Base-by-base conservation (phyloP, 2,888 invertebrate genomes). In the Oegoconia quadripuncta region DNA sequence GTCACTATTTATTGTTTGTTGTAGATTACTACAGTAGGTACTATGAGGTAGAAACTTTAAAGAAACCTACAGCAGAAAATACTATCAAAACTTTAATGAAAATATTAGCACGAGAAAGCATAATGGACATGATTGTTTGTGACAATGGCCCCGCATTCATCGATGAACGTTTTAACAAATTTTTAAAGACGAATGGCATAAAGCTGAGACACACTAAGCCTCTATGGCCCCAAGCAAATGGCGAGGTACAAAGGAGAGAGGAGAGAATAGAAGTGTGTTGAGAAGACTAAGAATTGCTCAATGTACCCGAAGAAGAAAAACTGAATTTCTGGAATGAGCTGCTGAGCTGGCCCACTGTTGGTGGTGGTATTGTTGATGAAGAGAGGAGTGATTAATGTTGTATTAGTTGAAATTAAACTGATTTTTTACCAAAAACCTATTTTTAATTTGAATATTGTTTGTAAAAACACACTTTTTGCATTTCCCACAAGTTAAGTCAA, bases 1-100 rank as follows among this genome's bases (percentile, higher is more conserved):
- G 37, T 2, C 34, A 42, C 20, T 42, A 46, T 25, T 8, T 46
- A 2, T 25, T 41, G 4, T 15, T 41, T 20, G 7, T 41, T 14
- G 20, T 43, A 1, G 42, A 42, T n/a, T 43, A 43, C 9, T 46
- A 46, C 16, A 46, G 35, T 20, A 33, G 42, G 11, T 42, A 41
- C 14, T 25, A 22, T 15, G 39, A 42, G 28, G 33, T 42, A 7
- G 33, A 45, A 33, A 31, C 41, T 15, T 0, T 25, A 1, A 40
- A 25, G 8, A n/a, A 28, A 8, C 35, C 11, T 8, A 39, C 34
- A n/a, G 32, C 34, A 5, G 39, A 37, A n/a, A 28, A n/a, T 3
- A 41, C 39, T 12, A 45, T 42, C 5, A 30, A 37, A 20, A 18
- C 32, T 9, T 18, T 42, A 6, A 28, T 32, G 14, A 31, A 20